Evolutionary conservation across 2,797 vertebrate species (phyloP).

Genomic region (Sebastes kiyomatsui): DNA sequence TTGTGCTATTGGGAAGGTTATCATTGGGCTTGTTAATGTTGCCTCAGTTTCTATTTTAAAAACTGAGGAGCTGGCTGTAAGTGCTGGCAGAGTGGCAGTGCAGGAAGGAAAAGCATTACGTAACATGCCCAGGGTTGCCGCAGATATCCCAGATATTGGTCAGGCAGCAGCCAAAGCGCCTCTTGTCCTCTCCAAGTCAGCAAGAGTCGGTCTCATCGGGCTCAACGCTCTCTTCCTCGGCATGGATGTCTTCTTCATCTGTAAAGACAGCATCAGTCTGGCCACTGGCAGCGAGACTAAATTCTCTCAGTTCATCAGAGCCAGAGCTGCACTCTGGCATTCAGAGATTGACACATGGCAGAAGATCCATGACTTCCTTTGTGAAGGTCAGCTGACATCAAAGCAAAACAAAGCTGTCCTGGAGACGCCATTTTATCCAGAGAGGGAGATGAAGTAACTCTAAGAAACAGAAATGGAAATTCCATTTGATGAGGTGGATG

Average conservation of each 20-base stretch:
- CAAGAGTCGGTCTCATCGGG: constrained; percentile 65
- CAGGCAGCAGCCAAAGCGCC: constrained; percentile 66
- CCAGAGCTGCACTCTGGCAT: constrained; percentile 70
- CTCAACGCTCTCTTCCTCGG: constrained; percentile 76
- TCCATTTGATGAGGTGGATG: neutral
- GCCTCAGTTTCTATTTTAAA: constrained; percentile 23
- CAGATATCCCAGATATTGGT: constrained; percentile 76
- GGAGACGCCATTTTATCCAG: constrained; percentile 49
- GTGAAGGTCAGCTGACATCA: constrained; percentile 38
- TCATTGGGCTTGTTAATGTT: constrained; percentile 44
- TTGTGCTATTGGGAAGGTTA: constrained; percentile 1
- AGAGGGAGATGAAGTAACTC: neutral
- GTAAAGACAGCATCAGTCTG: constrained; percentile 76
- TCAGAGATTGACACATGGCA: constrained; percentile 73
- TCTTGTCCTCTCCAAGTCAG: constrained; percentile 49
- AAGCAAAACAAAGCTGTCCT: constrained; percentile 45
- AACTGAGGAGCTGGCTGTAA: constrained; percentile 19
- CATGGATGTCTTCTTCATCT: constrained; percentile 76
- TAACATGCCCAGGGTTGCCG: constrained; percentile 53
- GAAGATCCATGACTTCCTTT: constrained; percentile 64
- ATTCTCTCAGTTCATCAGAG: constrained; percentile 68
- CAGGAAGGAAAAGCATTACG: constrained; percentile 58
- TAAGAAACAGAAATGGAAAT: neutral
- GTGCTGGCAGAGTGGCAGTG: constrained; percentile 30
- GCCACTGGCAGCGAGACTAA: constrained; percentile 70